A percentile compares a stretch with the other conserved stretches of the same genome.
Evolutionary conservation across 2,113 vertebrate genomes (phyloP).

Genomic region (Orthochromis indermauri): DNA sequence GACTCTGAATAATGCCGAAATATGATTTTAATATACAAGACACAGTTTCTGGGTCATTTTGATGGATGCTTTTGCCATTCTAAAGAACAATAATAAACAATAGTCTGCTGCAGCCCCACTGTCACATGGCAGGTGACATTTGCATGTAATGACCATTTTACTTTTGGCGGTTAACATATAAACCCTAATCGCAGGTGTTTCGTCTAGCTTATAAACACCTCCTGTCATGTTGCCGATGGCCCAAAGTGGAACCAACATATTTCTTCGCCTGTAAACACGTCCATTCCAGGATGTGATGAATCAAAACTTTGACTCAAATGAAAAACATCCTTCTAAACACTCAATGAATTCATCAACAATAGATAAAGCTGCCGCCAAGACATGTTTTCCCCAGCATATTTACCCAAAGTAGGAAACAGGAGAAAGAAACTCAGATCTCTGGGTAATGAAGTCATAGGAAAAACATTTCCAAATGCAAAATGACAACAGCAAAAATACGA

Average conservation of each 20-base stretch:
- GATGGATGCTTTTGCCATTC: neutral
- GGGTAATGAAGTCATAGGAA: slow-evolving; percentile 8
- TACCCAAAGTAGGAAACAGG: neutral
- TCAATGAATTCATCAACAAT: slow-evolving; percentile 40
- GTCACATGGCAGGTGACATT: neutral
- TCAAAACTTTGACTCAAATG: slow-evolving; percentile 4
- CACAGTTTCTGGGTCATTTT: too few species aligned
- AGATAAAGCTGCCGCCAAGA: slow-evolving; percentile 11
- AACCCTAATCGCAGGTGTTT: neutral
- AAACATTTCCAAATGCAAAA: neutral
- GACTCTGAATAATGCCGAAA: neutral
- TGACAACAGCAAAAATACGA: neutral
- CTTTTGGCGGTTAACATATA: neutral
- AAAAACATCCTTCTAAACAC: slow-evolving; percentile 28
- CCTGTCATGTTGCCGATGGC: neutral
- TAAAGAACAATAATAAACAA: neutral
- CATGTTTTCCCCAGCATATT: neutral
- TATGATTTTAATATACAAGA: neutral
- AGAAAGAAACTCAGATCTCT: slow-evolving; percentile 15
- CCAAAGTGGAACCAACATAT: neutral
- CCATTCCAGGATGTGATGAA: slow-evolving; percentile 29
- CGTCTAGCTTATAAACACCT: neutral
- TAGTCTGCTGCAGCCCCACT: neutral
- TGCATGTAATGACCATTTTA: neutral
- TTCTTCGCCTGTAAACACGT: neutral